Percentiles rank a stretch among this genome's conserved stretches.
Conservation (phyloP, 92 coral and sea anemone species). For the Montipora capitata region DNA sequence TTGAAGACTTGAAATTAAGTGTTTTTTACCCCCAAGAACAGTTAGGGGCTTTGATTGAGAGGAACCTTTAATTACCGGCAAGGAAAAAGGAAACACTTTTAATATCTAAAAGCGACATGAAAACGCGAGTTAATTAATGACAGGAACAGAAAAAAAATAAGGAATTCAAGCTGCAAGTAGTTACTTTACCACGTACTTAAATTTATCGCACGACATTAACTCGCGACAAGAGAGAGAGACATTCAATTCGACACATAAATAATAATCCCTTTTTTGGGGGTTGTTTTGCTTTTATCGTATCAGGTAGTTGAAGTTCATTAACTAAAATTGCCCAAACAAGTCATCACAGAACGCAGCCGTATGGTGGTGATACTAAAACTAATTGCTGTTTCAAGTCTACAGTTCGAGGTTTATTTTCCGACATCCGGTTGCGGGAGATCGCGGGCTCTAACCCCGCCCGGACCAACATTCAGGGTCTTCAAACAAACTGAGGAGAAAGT, state of each 20-base stretch:
- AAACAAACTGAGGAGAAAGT: too few species aligned
- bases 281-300: not conserved
- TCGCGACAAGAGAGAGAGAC: too few species aligned
- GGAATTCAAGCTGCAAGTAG: not conserved
- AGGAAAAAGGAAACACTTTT: not conserved
- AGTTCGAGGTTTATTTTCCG: not conserved
- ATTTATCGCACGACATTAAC: not conserved
- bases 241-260: not conserved
- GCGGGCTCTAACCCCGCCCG: too few species aligned
- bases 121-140: not conserved
- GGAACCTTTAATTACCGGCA: slow-evolving; percentile 29
- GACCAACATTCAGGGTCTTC: too few species aligned
- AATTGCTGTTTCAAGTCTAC: not conserved
- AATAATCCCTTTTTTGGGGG: not conserved
- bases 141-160: not conserved
- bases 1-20: slow-evolving; percentile 1
- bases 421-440: too few species aligned
- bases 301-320: slow-evolving; percentile 25
- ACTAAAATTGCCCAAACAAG: not conserved
- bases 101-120: not conserved
- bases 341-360: not conserved
- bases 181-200: not conserved
- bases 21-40: slow-evolving; percentile 24
- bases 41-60: slow-evolving; percentile 11
- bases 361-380: not conserved